Evolutionary conservation across 2,888 invertebrate genomes (phyloP).

Genomic region (Fragum whitleyi): DNA sequence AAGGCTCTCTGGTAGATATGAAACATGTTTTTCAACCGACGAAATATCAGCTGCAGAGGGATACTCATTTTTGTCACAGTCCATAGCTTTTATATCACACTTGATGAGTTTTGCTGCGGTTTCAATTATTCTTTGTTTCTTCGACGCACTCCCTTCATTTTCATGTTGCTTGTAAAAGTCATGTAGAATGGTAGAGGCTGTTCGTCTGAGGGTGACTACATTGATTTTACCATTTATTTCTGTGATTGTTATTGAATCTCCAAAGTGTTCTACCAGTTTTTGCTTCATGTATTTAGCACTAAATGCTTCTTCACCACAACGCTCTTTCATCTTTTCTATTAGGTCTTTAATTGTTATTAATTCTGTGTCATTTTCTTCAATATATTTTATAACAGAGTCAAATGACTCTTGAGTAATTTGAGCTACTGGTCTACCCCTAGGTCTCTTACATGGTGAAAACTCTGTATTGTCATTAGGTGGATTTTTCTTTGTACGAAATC

Average conservation of each 20-base stretch:
- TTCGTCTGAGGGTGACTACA: conserved; percentile 58
- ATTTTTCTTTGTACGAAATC: conserved; percentile 50
- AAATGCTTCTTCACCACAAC: conserved; percentile 34
- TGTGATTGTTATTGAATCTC: conserved; percentile 57
- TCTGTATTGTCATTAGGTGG: not conserved
- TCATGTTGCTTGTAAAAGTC: conserved; percentile 61
- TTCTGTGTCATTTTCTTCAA: conserved; percentile 50
- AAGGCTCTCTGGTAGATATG: conserved; percentile 33
- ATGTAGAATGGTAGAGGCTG: conserved; percentile 54
- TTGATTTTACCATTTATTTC: conserved; percentile 55
- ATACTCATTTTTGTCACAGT: conserved; percentile 19
- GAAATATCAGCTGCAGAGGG: conserved; percentile 35
- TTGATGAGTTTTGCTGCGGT: conserved; percentile 54
- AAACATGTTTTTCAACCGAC: conserved; percentile 11
- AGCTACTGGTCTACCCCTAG: not conserved
- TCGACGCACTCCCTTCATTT: conserved; percentile 64
- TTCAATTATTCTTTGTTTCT: conserved; percentile 40
- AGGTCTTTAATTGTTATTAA: conserved; percentile 52
- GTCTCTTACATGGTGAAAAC: not conserved
- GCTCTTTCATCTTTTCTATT: conserved; percentile 52
- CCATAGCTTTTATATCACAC: conserved; percentile 58
- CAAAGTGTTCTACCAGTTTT: conserved; percentile 51
- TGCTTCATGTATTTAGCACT: conserved; percentile 22
- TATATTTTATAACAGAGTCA: conserved; percentile 15
- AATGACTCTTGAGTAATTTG: conserved; percentile 28